phyloP scores from a whole-genome alignment of 1,140 invertebrate species.

The Maniola jurtina region DNA sequence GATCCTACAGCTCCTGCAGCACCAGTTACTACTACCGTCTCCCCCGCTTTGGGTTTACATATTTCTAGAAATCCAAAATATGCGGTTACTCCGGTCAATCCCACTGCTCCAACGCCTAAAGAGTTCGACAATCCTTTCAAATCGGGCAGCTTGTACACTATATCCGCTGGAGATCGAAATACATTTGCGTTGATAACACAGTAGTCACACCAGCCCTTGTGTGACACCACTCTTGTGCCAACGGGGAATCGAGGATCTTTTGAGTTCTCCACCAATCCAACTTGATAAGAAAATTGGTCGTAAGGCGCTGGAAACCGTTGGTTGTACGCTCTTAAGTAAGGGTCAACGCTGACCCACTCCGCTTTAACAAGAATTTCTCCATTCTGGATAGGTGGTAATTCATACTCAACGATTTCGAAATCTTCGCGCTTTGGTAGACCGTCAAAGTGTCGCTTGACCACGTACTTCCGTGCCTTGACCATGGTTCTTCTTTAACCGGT shows the following conservation, averaged over 20 bases:
- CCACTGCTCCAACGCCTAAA: constrained; percentile 33
- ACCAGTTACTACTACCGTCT: constrained; percentile 40
- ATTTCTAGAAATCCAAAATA: constrained; percentile 42
- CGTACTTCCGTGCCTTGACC: constrained; percentile 32
- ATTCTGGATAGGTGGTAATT: constrained; percentile 26
- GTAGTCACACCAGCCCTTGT: constrained; percentile 40
- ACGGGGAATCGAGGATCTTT: constrained; percentile 36
- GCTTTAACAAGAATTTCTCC: constrained; percentile 32
- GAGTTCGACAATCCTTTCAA: constrained; percentile 34
- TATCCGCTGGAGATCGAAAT: background rate
- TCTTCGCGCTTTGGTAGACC: constrained; percentile 30
- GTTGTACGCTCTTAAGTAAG: constrained; percentile 19
- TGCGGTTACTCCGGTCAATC: constrained; percentile 39
- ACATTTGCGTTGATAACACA: constrained; percentile 33
- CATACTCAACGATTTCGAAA: constrained; percentile 30
- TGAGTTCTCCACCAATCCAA: constrained; percentile 35
- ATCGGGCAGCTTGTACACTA: constrained; percentile 30
- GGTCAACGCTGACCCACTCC: constrained; percentile 25
- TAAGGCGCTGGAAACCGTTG: constrained; percentile 26
- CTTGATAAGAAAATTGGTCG: constrained; percentile 37
- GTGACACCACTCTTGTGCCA: constrained; percentile 32
- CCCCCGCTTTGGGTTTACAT: constrained; percentile 36
- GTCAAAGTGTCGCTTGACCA: constrained; percentile 30
- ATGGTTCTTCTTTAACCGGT: constrained; percentile 32
- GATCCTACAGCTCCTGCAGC: constrained; percentile 40